phyloP scores from a whole-genome alignment of 2,888 invertebrate species.

The Xylota segnis region DNA sequence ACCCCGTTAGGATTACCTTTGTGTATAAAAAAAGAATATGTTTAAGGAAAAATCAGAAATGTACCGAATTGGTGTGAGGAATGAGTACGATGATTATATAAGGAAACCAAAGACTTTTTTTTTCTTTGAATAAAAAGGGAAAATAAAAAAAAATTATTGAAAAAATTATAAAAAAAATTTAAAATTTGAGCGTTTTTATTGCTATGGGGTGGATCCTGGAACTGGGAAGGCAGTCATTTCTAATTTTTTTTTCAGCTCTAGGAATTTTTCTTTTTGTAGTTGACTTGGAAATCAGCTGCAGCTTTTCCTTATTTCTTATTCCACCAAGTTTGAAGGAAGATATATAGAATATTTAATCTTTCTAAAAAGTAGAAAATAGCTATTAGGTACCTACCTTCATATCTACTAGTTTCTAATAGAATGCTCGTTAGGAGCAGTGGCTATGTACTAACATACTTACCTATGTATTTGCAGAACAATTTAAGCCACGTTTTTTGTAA shows the following conservation, averaged over 20 bases:
- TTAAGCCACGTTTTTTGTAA: no score
- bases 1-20: slow-evolving; percentile 67
- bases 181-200: slow-evolving; percentile 46
- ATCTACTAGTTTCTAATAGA: no score
- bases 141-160: slow-evolving; percentile 78
- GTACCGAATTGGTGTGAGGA: slow-evolving; percentile 57
- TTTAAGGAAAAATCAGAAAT: slow-evolving; percentile 38
- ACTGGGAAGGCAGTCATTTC: slow-evolving; percentile 25
- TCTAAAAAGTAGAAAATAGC: no score
- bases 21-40: slow-evolving; percentile 61
- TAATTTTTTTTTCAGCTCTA: neutral
- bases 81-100: slow-evolving; percentile 75
- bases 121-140: slow-evolving; percentile 81
- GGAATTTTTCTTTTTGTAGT: neutral
- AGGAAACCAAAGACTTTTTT: slow-evolving; percentile 84
- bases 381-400: no score
- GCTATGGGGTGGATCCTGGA: neutral
- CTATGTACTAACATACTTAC: no score
- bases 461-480: no score
- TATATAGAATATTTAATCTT: no score
- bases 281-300: no score
- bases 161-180: slow-evolving; percentile 71
- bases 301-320: no score
- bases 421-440: no score
- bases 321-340: no score